Conservation (phyloP, 2,888 invertebrate species). For the Hirtodrosophila cameraria region DNA sequence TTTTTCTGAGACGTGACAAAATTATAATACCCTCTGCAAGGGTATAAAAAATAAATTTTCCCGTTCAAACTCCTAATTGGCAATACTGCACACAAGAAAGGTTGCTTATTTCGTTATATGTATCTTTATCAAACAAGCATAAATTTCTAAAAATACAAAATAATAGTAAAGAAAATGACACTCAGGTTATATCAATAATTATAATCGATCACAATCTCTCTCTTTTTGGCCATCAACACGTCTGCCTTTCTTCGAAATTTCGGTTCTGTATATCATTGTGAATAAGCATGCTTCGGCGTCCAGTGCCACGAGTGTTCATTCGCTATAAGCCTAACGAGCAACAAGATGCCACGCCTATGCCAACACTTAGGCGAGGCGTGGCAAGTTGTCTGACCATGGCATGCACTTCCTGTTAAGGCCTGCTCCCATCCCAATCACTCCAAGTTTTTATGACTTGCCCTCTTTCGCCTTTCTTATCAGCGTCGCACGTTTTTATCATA, state of each 20-base stretch:
- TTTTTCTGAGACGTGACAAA: no score
- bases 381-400: constrained; percentile 37
- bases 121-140: no score
- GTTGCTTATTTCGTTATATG: no score
- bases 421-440: constrained; percentile 4
- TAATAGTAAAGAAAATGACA: no score
- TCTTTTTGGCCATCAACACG: constrained; percentile 39
- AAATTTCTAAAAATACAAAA: no score
- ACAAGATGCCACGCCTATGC: constrained; percentile 49
- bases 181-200: constrained; percentile 2
- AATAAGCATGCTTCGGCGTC: constrained; percentile 31
- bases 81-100: no score
- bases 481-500: constrained; percentile 74
- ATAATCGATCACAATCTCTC: neutral
- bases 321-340: constrained; percentile 69
- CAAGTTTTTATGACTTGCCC: constrained; percentile 20
- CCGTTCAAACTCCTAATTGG: no score
- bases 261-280: constrained; percentile 37
- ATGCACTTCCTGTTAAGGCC: constrained; percentile 37
- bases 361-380: constrained; percentile 1
- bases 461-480: constrained; percentile 55
- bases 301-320: constrained; percentile 29
- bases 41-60: no score
- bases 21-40: no score
- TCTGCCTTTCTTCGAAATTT: constrained; percentile 33